Evolutionary conservation across 2,888 invertebrate species (phyloP).

Genomic region (Hypsopygia costalis): DNA sequence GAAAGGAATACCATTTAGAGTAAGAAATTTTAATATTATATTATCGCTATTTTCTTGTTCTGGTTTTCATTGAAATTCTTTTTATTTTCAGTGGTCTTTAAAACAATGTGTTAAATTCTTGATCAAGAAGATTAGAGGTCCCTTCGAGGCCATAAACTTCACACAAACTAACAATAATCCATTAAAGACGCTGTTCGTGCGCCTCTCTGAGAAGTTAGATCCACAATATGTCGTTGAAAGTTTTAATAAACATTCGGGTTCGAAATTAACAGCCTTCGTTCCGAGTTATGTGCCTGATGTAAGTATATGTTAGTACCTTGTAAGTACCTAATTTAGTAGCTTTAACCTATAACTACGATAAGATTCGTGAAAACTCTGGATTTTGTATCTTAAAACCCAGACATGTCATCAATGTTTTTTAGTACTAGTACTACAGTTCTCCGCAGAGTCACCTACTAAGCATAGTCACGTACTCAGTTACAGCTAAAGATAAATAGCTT

Average conservation of each 20-base stretch:
- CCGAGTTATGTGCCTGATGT: constrained; percentile 44
- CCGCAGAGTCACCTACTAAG: too few relatives aligned
- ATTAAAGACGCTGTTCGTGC: constrained; percentile 35
- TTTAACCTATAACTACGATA: too few relatives aligned
- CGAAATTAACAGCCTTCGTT: constrained; percentile 29
- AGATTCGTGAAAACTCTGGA: too few relatives aligned
- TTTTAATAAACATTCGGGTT: constrained; percentile 12
- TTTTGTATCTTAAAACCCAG: too few relatives aligned
- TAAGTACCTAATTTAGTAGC: too few relatives aligned
- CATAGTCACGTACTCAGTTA: too few relatives aligned
- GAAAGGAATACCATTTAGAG: background rate
- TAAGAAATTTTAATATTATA: background rate
- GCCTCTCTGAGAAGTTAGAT: constrained; percentile 38
- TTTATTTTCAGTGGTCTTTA: constrained; percentile 32
- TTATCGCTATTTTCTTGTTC: too few relatives aligned
- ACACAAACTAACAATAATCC: background rate
- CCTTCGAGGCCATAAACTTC: constrained; percentile 42
- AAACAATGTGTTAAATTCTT: constrained; percentile 22
- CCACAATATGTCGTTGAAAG: constrained; percentile 35
- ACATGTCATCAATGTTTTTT: too few relatives aligned
- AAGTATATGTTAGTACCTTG: too few relatives aligned
- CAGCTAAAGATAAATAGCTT: too few relatives aligned
- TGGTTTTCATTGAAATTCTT: background rate
- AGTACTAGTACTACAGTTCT: too few relatives aligned
- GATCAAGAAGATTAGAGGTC: constrained; percentile 29